phyloP scores from a whole-genome alignment of 2,797 vertebrate species.

The Gambusia yucatana region DNA sequence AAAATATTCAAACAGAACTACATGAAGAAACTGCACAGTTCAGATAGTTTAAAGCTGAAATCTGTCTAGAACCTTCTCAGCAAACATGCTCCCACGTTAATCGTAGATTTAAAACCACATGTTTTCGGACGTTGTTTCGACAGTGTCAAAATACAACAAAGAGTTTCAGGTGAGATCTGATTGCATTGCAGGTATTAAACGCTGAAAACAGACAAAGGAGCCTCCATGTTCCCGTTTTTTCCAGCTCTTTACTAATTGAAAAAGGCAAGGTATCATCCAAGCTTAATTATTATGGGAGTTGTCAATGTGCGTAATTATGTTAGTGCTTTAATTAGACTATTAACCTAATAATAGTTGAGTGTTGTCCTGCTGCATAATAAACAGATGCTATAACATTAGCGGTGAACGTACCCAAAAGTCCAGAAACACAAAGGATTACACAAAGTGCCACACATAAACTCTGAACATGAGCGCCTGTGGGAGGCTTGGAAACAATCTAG shows the following conservation, averaged over 20 bases:
- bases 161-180: not conserved
- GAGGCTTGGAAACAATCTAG: slow-evolving; percentile 7
- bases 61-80: not conserved
- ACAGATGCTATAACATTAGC: slow-evolving; percentile 2
- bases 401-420: slow-evolving; percentile 5
- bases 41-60: not conserved
- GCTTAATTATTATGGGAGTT: not conserved
- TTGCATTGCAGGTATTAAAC: not conserved
- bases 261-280: not conserved
- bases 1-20: not conserved
- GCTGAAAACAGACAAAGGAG: not conserved
- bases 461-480: slow-evolving; percentile 2
- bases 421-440: slow-evolving; percentile 11
- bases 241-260: not conserved
- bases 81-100: not conserved
- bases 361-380: slow-evolving; percentile 5
- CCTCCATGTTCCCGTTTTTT: not conserved
- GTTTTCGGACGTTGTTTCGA: not conserved
- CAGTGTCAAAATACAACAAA: not conserved
- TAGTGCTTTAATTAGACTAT: slow-evolving; percentile 9
- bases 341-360: not conserved
- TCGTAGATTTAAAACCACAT: not conserved
- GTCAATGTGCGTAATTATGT: not conserved
- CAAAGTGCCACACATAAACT: not conserved
- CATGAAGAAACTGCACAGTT: not conserved